Base-by-base conservation (phyloP, 1,140 invertebrate genomes). In the Trichoplusia ni region DNA sequence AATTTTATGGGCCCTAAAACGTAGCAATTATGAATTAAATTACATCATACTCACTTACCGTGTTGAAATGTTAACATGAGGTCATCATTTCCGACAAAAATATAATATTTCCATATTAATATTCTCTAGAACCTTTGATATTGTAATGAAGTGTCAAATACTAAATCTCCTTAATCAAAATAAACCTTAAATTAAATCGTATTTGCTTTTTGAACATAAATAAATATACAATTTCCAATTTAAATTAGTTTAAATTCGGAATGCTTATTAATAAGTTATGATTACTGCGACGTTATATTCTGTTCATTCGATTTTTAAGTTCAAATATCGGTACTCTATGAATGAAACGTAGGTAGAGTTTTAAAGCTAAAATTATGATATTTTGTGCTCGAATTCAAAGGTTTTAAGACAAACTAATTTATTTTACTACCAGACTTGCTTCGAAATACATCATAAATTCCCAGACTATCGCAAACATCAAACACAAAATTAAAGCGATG, bases 351-450 rank as follows among this genome's bases (percentile, higher is more conserved):
- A 64, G 53, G n/a, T n/a, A n/a, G n/a, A n/a, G n/a, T n/a, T n/a
- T n/a, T n/a, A n/a, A n/a, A n/a, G n/a, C 59, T 23, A 67, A 67
- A 69, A 69, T 67, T 64, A 35, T 42, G 53, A 56, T 69, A 56
- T 35, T 51, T 29, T 42, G 51, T 47, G 40, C 42, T 33, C 33
- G 21, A 33, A 67, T 67, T 69, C 68, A 60, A 8, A 61, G 29
- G 67, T 65, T 72, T 69, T 71, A 64, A 67, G 68, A 38, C 14
- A 49, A 31, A 61, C 67, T 78, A 75, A 78, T 75, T 78, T 59
- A 27, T 72, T 79, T 79, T 72, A 79, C 66, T 54, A 70, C 59
- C 61, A 7, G 19, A n/a, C 40, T 35, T 35, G 7, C 51, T 71
- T 64, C 62, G 33, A 51, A 59, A 49, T 67, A 67, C 21, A 23